These are phyloP conservation scores for Tauraco erythrolophus DNA, from an alignment of 2,113 vertebrate genomes.

Conservation along the genomic window DNA sequence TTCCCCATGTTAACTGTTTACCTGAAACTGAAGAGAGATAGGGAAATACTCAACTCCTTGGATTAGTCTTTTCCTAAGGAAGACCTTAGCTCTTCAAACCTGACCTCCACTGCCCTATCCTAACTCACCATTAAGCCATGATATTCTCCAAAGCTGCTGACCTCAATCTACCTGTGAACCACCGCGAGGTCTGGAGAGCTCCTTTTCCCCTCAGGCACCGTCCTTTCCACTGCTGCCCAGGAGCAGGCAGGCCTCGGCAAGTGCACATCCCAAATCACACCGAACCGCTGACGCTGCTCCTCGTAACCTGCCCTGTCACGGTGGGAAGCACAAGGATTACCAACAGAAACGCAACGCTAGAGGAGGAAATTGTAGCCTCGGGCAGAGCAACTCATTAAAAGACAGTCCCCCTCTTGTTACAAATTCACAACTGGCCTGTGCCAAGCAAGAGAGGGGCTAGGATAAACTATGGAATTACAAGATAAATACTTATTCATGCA, in stretches of 20 bases:
- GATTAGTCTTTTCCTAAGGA: background rate
- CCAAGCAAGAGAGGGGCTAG: background rate
- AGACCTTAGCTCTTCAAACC: background rate
- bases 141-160: background rate
- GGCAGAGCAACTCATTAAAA: background rate
- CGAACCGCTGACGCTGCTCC: background rate
- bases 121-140: background rate
- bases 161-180: background rate
- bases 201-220: background rate
- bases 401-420: rapidly evolving
- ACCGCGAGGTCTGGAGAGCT: background rate
- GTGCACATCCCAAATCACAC: rapidly evolving
- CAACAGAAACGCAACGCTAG: rapidly evolving
- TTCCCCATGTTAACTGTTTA: background rate
- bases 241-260: background rate
- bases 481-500: background rate
- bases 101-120: background rate
- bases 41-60: background rate
- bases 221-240: background rate
- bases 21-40: background rate
- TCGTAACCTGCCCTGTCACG: rapidly evolving
- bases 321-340: rapidly evolving
- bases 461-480: background rate
- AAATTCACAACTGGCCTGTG: background rate
- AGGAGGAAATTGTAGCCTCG: background rate